These are phyloP conservation scores for Sphenopsis melanotis DNA, from an alignment of 2,797 vertebrate genomes.

Conservation along the genomic window DNA sequence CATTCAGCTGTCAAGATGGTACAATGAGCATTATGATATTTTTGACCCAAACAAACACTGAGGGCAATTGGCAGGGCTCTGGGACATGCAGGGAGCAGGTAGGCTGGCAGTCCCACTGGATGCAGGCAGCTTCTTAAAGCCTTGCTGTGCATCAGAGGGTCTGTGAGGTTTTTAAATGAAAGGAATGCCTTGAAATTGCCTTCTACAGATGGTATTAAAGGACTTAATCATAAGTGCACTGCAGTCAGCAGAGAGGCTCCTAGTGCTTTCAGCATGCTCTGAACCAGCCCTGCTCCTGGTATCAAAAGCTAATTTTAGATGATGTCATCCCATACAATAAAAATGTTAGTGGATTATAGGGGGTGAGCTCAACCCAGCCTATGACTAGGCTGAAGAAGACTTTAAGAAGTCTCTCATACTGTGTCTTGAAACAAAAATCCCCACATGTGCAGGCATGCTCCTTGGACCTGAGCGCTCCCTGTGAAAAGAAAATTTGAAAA, in stretches of 20 bases:
- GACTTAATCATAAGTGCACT: background rate
- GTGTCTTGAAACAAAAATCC: background rate
- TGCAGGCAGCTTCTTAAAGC: background rate
- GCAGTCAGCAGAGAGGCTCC: background rate
- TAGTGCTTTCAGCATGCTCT: background rate
- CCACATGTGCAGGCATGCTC: background rate
- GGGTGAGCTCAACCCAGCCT: constrained; percentile 28
- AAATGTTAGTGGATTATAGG: background rate
- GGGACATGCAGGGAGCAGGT: background rate
- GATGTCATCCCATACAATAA: background rate
- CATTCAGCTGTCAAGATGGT: background rate
- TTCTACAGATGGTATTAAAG: background rate
- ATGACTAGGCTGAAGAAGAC: background rate
- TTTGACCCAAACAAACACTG: background rate
- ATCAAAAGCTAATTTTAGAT: background rate
- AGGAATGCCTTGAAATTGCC: background rate
- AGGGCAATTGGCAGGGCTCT: background rate
- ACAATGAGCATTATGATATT: background rate
- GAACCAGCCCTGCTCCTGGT: background rate
- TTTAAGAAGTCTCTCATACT: background rate
- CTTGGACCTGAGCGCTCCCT: background rate
- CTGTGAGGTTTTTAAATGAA: background rate
- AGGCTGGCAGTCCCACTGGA: background rate
- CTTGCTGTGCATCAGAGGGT: background rate
- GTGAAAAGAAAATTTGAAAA: background rate